Conservation (phyloP, 2,888 invertebrate species). For the Drosophila maculinotata region DNA sequence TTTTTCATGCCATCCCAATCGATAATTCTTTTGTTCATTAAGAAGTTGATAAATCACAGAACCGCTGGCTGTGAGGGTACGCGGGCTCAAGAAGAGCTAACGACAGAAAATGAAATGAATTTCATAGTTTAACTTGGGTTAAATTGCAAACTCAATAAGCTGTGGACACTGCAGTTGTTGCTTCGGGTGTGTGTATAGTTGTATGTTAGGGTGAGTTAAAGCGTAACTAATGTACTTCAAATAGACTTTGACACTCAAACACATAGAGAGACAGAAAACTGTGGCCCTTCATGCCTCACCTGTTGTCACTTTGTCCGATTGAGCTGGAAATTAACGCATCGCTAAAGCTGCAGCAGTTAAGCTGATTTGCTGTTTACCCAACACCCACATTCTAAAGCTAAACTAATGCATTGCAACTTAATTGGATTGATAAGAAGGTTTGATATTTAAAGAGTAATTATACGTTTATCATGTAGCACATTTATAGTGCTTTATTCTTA, state of each 20-base stretch:
- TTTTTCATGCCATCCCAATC: constrained; percentile 73
- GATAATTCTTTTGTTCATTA: constrained; percentile 81
- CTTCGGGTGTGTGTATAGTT: constrained; percentile 3
- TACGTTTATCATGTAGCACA: neutral
- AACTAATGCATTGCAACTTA: neutral
- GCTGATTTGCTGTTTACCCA: constrained; percentile 34
- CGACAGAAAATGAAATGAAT: constrained; percentile 60
- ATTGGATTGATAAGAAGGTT: neutral
- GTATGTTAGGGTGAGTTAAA: constrained; percentile 15
- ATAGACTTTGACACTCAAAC: constrained; percentile 51
- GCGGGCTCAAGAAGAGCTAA: constrained; percentile 9
- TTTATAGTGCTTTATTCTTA: neutral
- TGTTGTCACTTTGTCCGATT: constrained; percentile 54
- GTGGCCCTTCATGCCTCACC: constrained; percentile 46
- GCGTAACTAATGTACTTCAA: constrained; percentile 63
- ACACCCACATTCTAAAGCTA: constrained; percentile 18
- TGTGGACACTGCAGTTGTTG: constrained; percentile 38
- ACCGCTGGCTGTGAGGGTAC: constrained; percentile 7
- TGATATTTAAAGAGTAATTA: neutral
- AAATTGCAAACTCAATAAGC: constrained; percentile 55
- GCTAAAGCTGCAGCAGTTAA: constrained; percentile 42
- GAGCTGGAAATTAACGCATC: constrained; percentile 50
- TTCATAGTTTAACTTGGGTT: constrained; percentile 63
- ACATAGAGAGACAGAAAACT: neutral
- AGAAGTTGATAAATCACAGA: constrained; percentile 75